Conservation (phyloP, 2,797 vertebrate species). For the Syngnathus rostellatus region DNA sequence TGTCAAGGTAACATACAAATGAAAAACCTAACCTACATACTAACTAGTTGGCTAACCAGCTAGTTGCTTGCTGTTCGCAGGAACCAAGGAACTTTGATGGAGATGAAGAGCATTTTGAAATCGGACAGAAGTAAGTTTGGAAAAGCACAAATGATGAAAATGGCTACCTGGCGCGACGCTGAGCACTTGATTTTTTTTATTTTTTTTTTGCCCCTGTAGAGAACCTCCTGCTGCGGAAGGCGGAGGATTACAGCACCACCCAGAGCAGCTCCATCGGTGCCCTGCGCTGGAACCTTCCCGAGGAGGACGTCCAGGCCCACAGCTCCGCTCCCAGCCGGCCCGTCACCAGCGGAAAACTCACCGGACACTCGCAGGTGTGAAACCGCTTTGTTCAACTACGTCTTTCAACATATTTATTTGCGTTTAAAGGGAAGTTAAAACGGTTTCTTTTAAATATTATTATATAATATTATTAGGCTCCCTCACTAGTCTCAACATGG, state of each 20-base stretch:
- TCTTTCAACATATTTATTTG: too few relatives aligned
- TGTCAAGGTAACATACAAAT: too few relatives aligned
- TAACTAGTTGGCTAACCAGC: too few relatives aligned
- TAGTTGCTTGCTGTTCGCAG: constrained; percentile 11
- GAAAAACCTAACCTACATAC: too few relatives aligned
- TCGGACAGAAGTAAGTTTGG: constrained; percentile 45
- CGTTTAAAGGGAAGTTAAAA: too few relatives aligned
- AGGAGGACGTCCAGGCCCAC: constrained; percentile 51
- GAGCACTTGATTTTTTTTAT: neutral
- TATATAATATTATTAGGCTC: too few relatives aligned
- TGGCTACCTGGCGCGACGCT: neutral
- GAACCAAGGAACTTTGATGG: constrained; percentile 13
- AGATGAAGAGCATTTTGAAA: constrained; percentile 66
- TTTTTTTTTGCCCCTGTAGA: constrained; percentile 12
- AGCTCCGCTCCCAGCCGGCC: constrained; percentile 58
- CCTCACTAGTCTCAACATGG: too few relatives aligned
- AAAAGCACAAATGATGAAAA: neutral
- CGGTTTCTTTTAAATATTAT: too few relatives aligned
- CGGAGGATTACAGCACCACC: constrained; percentile 20
- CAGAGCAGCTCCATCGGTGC: constrained; percentile 65
- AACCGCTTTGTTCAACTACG: too few relatives aligned
- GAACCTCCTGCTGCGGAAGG: constrained; percentile 11
- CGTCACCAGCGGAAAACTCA: constrained; percentile 9
- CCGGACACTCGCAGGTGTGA: constrained; percentile 47
- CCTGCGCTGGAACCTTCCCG: constrained; percentile 59